Evolutionary conservation across 2,113 vertebrate species (phyloP).

Genomic region (Tringa solitaria): DNA sequence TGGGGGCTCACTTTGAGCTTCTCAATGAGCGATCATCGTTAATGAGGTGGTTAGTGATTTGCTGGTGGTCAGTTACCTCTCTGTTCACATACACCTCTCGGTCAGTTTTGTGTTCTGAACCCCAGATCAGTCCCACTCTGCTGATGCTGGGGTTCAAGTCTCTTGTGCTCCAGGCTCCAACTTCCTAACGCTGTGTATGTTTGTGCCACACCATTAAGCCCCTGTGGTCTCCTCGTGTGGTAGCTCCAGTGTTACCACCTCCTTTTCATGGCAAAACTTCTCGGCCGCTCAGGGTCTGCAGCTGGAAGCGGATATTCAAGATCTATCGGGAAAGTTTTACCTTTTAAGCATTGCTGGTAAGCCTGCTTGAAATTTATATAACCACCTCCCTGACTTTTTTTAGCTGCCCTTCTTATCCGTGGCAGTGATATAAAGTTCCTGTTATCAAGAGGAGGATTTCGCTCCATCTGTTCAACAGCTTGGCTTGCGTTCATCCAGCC

Average conservation of each 20-base stretch:
- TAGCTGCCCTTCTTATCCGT: constrained; percentile 63
- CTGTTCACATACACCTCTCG: background rate
- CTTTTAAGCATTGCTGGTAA: constrained; percentile 35
- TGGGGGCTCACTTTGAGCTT: background rate
- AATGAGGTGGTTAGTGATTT: background rate
- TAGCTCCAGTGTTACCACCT: background rate
- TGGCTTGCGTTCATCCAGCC: constrained; percentile 57
- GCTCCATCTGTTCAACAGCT: constrained; percentile 66
- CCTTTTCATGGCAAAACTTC: background rate
- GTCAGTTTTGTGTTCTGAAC: background rate
- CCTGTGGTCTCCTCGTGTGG: background rate
- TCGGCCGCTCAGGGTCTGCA: background rate
- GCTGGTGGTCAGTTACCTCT: background rate
- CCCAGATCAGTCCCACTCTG: background rate
- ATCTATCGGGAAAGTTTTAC: constrained; percentile 11
- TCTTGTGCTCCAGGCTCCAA: background rate
- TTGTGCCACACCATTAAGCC: background rate
- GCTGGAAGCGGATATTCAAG: background rate
- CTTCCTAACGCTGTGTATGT: background rate
- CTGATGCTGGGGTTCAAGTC: background rate
- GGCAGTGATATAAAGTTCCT: constrained; percentile 61
- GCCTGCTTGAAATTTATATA: constrained; percentile 33
- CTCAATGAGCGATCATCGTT: background rate
- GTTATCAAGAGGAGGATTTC: constrained; percentile 67
- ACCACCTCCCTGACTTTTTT: constrained; percentile 55